Percentiles rank a stretch among this genome's conserved stretches.
Conservation (phyloP, 2,888 invertebrate species). For the Halocaridina rubra region DNA sequence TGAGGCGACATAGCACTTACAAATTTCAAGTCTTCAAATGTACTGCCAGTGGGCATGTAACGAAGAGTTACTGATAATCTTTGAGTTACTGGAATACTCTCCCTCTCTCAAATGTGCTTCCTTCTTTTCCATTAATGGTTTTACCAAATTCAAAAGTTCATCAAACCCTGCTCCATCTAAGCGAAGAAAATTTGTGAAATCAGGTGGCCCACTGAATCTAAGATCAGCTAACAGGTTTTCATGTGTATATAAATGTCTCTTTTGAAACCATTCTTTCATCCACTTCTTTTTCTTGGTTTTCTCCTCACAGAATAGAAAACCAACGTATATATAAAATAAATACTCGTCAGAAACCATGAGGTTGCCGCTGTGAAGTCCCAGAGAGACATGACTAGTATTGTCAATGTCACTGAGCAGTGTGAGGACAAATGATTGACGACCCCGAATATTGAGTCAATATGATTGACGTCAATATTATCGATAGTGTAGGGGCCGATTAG, state of each 20-base stretch:
- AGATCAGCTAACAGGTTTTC: background rate
- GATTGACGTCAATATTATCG: background rate
- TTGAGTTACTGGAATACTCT: too few species aligned
- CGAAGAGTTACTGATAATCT: too few species aligned
- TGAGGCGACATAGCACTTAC: too few species aligned
- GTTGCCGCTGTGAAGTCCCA: background rate
- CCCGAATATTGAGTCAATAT: background rate
- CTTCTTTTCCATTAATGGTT: too few species aligned
- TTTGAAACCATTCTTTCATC: background rate
- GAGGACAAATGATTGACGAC: background rate
- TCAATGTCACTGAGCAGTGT: background rate
- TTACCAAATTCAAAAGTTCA: too few species aligned
- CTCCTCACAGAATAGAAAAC: background rate
- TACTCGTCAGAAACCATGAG: too few species aligned
- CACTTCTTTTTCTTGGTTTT: background rate
- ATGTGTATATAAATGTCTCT: background rate
- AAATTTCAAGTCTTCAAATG: too few species aligned
- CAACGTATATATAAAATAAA: background rate
- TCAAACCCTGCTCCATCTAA: too few species aligned
- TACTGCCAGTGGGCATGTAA: too few species aligned
- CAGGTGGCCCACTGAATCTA: background rate
- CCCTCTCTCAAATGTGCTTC: too few species aligned
- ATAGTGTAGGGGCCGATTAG: too few species aligned
- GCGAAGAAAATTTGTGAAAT: too few species aligned
- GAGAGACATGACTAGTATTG: background rate